Percentiles rank a stretch among this genome's conserved stretches.
phyloP scores from a whole-genome alignment of 2,797 vertebrate genomes.

The Ptychobarbus kaznakovi region DNA sequence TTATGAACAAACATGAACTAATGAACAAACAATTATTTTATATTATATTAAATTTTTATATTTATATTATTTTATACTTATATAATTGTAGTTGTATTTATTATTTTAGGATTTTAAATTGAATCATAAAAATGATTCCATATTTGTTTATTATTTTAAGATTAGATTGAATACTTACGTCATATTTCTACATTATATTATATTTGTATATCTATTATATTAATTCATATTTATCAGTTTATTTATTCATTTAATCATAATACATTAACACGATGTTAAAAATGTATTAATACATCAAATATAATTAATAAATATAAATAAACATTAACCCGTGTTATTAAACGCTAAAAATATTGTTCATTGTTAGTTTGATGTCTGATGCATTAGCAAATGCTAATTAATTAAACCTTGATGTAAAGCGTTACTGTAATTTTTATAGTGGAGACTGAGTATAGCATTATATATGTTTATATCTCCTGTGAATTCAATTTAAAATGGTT shows the following conservation, averaged over 20 bases:
- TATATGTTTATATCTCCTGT: not conserved
- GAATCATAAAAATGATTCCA: too few species aligned
- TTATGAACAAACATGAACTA: not conserved
- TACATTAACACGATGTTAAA: not conserved
- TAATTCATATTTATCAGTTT: not conserved
- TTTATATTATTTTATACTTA: too few species aligned
- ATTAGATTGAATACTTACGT: too few species aligned
- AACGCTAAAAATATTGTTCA: not conserved
- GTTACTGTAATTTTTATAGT: not conserved
- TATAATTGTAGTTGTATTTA: too few species aligned
- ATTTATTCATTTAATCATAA: not conserved
- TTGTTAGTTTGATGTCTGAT: not conserved
- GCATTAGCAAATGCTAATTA: not conserved
- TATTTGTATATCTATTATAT: not conserved
- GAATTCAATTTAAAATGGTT: not conserved
- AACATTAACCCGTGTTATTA: not conserved
- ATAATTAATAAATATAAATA: not conserved
- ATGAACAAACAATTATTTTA: not conserved
- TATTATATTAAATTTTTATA: not conserved
- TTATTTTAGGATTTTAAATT: too few species aligned
- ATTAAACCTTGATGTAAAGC: not conserved
- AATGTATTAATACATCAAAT: not conserved
- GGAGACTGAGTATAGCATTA: not conserved
- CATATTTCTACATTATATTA: not conserved
- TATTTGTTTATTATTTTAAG: too few species aligned